phyloP scores from a whole-genome alignment of 2,888 invertebrate species.

The Luperina testacea region DNA sequence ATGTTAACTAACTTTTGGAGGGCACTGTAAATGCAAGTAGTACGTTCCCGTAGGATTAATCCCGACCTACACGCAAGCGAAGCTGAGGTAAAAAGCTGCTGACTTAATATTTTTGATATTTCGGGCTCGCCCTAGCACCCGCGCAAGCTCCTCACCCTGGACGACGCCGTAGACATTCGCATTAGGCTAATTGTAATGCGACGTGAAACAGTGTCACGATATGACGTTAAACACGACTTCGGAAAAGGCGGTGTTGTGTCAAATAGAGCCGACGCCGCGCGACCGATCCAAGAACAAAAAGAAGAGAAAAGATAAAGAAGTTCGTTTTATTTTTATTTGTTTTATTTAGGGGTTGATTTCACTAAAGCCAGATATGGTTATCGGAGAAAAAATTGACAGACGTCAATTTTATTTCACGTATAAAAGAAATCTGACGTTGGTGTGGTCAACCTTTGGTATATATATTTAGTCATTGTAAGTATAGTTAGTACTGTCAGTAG shows the following conservation, averaged over 20 bases:
- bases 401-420: neutral
- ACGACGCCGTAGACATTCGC: neutral
- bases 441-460: neutral
- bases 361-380: neutral
- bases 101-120: neutral
- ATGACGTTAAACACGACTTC: conserved; percentile 72
- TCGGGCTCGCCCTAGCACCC: neutral
- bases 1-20: too few relatives aligned
- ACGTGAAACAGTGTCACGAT: conserved; percentile 78
- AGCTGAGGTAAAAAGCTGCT: neutral
- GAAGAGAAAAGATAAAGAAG: conserved; percentile 92
- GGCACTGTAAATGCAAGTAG: neutral
- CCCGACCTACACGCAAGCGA: neutral
- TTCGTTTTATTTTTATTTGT: conserved; percentile 36
- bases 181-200: conserved; percentile 21
- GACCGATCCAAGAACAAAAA: conserved; percentile 78
- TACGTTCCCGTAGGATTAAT: neutral
- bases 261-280: conserved; percentile 81
- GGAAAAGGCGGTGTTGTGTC: conserved; percentile 82
- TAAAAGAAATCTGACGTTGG: neutral
- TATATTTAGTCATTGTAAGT: neutral
- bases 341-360: conserved; percentile 17
- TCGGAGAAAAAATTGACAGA: neutral
- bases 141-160: neutral
- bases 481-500: neutral